phyloP scores from a whole-genome alignment of 2,797 vertebrate species.

The Taeniopygia guttata region DNA sequence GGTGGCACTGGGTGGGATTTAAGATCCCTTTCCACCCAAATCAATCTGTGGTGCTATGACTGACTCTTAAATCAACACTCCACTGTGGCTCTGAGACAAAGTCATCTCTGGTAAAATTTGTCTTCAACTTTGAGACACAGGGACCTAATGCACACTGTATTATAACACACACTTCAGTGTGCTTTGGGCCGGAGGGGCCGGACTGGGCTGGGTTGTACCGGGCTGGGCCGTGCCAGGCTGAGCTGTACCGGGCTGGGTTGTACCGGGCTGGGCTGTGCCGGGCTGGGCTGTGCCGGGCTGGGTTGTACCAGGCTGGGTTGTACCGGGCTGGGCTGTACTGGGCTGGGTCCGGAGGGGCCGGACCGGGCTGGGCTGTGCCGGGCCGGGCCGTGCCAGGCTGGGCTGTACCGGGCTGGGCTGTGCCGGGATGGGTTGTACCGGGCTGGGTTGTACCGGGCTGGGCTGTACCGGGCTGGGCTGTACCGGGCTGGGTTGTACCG shows the following conservation, averaged over 20 bases:
- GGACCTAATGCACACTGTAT: not conserved
- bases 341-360: rapidly evolving
- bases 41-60: not conserved
- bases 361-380: not conserved
- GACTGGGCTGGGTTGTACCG: too few relatives aligned
- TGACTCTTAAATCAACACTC: too few relatives aligned
- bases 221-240: rapidly evolving
- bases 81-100: not conserved
- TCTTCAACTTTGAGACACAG: not conserved
- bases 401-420: too few relatives aligned
- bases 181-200: not conserved
- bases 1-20: not conserved
- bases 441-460: not conserved
- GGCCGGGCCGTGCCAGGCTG: not conserved
- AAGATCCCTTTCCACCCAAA: not conserved
- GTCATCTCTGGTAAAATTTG: not conserved
- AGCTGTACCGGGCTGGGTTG: rapidly evolving
- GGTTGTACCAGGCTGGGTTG: rapidly evolving
- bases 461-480: not conserved
- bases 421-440: not conserved
- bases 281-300: too few relatives aligned
- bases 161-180: rapidly evolving
- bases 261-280: too few relatives aligned
- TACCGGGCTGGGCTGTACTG: too few relatives aligned
- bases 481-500: not conserved